A percentile compares a stretch with the other conserved stretches of the same genome.
Conservation (phyloP, 2,113 vertebrate genomes). For the Odobenus rosmarus region DNA sequence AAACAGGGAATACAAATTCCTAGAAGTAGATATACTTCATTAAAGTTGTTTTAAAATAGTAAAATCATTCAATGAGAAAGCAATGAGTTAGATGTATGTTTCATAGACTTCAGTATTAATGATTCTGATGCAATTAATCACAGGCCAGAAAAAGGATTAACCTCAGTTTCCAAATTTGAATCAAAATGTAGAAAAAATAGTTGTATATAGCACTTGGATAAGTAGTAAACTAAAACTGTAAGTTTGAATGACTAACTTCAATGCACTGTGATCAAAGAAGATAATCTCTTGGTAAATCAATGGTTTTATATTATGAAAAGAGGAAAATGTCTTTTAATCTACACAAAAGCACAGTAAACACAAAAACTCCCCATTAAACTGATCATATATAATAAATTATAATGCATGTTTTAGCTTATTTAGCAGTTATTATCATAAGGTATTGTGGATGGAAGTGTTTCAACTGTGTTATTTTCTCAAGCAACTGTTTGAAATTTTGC, state of each 20-base stretch:
- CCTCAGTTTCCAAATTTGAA: not conserved
- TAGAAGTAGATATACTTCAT: not conserved
- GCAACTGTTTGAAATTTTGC: slow-evolving; percentile 1
- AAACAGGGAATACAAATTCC: not conserved
- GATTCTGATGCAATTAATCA: not conserved
- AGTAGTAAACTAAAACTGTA: not conserved
- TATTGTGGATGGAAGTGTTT: not conserved
- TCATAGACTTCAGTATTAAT: not conserved
- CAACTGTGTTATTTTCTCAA: not conserved
- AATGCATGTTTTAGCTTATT: not conserved
- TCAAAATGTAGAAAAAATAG: not conserved
- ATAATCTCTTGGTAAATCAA: not conserved
- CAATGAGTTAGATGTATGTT: not conserved
- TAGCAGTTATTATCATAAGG: not conserved
- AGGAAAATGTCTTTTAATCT: not conserved
- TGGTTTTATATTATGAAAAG: not conserved
- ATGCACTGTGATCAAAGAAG: not conserved
- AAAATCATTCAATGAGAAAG: slow-evolving; percentile 26
- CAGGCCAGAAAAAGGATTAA: not conserved
- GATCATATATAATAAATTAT: not conserved
- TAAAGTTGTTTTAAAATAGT: slow-evolving; percentile 2
- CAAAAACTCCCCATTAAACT: not conserved
- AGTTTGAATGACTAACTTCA: slow-evolving; percentile 40
- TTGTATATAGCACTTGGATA: not conserved
- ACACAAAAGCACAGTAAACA: not conserved